Percentiles rank a stretch among this genome's conserved stretches.
phyloP scores from a whole-genome alignment of 2,888 invertebrate genomes.

The Drosophila kambysellisi region DNA sequence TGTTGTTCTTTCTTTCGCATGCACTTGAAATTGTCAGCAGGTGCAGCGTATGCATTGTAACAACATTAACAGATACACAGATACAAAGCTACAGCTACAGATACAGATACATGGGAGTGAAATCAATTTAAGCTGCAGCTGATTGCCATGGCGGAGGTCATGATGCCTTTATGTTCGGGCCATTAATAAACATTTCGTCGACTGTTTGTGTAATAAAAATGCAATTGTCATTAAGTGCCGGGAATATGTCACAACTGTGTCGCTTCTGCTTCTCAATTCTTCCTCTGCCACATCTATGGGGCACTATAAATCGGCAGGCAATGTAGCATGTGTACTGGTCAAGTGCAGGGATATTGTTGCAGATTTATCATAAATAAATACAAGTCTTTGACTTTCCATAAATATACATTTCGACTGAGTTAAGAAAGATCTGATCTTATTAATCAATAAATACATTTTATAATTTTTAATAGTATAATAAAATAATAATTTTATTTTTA shows the following conservation, averaged over 20 bases:
- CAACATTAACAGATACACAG: conserved; percentile 60
- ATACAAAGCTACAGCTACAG: conserved; percentile 35
- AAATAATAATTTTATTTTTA: too few species aligned
- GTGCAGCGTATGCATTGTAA: conserved; percentile 80
- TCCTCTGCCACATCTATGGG: conserved; percentile 7
- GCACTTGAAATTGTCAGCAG: conserved; percentile 85
- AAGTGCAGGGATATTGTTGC: conserved; percentile 21
- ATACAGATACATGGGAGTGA: conserved; percentile 41
- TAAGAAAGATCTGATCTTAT: not conserved
- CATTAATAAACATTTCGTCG: conserved; percentile 79
- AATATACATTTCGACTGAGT: not conserved
- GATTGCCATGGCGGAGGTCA: conserved; percentile 49
- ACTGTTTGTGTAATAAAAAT: conserved; percentile 81
- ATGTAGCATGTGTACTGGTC: conserved; percentile 6
- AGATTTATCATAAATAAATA: conserved; percentile 13
- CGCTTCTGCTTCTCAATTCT: conserved; percentile 12
- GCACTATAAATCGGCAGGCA: conserved; percentile 10
- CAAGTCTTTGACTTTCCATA: conserved; percentile 3
- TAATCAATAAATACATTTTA: not conserved
- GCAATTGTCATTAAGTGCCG: conserved; percentile 81
- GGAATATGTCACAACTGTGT: conserved; percentile 63
- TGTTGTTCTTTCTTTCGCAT: conserved; percentile 68
- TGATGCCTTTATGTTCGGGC: conserved; percentile 70
- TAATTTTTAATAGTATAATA: too few species aligned
- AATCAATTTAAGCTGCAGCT: conserved; percentile 65